A percentile compares a stretch with the other conserved stretches of the same genome.
Conservation (phyloP, 2,888 invertebrate genomes). For the Epistrophe eligans region DNA sequence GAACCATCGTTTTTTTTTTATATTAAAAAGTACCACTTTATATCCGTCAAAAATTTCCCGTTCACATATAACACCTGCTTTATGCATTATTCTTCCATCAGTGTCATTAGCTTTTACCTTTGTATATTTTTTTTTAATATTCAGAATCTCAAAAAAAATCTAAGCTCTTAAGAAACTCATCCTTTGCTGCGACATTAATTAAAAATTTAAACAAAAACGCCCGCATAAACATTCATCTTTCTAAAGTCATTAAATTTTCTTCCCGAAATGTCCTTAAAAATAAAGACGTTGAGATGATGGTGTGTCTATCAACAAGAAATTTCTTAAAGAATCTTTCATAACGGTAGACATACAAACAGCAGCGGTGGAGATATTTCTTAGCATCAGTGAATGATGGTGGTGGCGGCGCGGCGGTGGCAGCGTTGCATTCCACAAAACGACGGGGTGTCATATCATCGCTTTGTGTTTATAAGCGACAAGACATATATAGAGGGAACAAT, state of each 20-base stretch:
- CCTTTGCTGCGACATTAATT: constrained; percentile 38
- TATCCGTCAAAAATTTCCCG: not conserved
- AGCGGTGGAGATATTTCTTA: not conserved
- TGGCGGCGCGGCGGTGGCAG: too few relatives aligned
- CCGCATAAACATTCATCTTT: constrained; percentile 41
- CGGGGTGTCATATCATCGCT: not conserved
- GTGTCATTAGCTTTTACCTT: not conserved
- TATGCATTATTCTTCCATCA: not conserved
- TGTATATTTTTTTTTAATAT: not conserved
- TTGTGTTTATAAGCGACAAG: constrained; percentile 1
- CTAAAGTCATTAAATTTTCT: constrained; percentile 36
- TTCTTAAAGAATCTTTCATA: not conserved
- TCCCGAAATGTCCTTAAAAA: constrained; percentile 29
- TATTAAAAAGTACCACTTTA: not conserved
- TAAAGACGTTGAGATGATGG: constrained; percentile 43
- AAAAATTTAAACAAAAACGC: constrained; percentile 48
- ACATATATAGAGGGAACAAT: constrained; percentile 17
- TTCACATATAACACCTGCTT: not conserved
- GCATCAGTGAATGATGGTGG: not conserved
- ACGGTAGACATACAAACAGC: constrained; percentile 25
- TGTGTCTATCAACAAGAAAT: constrained; percentile 27
- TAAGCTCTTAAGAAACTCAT: constrained; percentile 2
- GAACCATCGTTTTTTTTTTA: not conserved
- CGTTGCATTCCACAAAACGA: constrained; percentile 29
- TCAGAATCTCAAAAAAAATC: not conserved